Percentiles rank a stretch among this genome's conserved stretches.
Conservation (phyloP, 1,140 invertebrate species). For the Drosophila sproati region DNA sequence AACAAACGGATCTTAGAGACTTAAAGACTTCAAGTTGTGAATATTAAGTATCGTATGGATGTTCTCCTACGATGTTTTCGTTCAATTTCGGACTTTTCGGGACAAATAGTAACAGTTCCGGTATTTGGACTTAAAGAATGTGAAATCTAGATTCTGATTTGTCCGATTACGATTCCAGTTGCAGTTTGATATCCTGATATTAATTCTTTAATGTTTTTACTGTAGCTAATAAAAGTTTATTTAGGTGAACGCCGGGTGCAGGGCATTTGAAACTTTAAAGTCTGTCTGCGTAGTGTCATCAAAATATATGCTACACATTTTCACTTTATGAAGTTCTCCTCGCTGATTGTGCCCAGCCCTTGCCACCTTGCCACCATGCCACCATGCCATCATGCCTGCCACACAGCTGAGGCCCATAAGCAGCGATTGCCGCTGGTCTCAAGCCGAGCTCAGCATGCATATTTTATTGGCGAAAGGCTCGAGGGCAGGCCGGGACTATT, state of each 20-base stretch:
- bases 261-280: slow-evolving; percentile 9
- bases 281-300: slow-evolving; percentile 33
- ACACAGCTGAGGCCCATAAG: slow-evolving; percentile 22
- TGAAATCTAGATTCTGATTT: too few species aligned
- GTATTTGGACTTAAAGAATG: too few species aligned
- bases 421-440: slow-evolving; percentile 55
- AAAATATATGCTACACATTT: slow-evolving; percentile 73
- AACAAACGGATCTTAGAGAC: too few species aligned
- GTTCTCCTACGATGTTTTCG: too few species aligned
- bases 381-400: background rate
- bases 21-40: too few species aligned
- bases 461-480: slow-evolving; percentile 68
- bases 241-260: background rate
- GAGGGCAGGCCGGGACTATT: slow-evolving; percentile 37
- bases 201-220: background rate
- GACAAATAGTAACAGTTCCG: too few species aligned
- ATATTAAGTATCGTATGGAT: too few species aligned
- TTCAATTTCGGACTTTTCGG: too few species aligned
- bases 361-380: background rate
- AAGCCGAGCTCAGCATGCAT: slow-evolving; percentile 69
- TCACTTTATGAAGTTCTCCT: slow-evolving; percentile 70
- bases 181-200: too few species aligned
- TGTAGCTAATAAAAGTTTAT: background rate
- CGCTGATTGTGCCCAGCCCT: slow-evolving; percentile 21
- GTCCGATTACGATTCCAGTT: too few species aligned